A percentile compares a stretch with the other conserved stretches of the same genome.
phyloP scores from a whole-genome alignment of 2,888 invertebrate species.

The Saturnia pavonia region DNA sequence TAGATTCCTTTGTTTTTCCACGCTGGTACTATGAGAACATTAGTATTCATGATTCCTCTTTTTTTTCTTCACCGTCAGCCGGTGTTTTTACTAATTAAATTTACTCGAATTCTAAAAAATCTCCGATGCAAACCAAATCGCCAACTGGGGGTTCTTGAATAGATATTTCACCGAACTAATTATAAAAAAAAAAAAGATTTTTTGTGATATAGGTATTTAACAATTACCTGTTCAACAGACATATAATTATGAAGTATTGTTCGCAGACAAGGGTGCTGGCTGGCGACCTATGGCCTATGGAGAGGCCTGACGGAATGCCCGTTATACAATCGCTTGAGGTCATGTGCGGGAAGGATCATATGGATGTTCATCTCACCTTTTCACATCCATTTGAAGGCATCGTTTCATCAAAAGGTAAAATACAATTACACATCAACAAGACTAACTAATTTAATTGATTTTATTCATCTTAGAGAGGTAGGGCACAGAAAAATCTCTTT shows the following conservation, averaged over 20 bases:
- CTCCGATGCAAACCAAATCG: too few relatives aligned
- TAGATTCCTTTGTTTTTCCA: background rate
- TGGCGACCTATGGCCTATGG: constrained; percentile 93
- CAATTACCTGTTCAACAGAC: background rate
- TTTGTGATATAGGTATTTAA: background rate
- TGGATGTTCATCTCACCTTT: constrained; percentile 96
- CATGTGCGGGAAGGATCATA: constrained; percentile 97
- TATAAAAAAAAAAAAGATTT: background rate
- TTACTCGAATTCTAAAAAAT: too few relatives aligned
- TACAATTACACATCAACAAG: constrained; percentile 14
- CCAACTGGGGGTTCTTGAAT: background rate
- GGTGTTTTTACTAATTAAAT: too few relatives aligned
- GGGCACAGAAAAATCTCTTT: too few relatives aligned
- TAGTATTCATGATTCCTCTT: background rate
- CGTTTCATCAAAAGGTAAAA: constrained; percentile 91
- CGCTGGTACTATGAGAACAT: background rate
- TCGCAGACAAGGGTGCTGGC: constrained; percentile 70
- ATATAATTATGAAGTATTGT: background rate
- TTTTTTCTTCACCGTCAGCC: background rate
- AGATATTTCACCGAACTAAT: background rate
- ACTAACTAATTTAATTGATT: background rate
- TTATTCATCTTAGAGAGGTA: too few relatives aligned
- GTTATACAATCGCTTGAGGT: constrained; percentile 95
- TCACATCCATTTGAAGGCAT: constrained; percentile 96
- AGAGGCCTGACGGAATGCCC: constrained; percentile 94